phyloP scores from a whole-genome alignment of 2,888 invertebrate genomes.

The Phoronis australis region DNA sequence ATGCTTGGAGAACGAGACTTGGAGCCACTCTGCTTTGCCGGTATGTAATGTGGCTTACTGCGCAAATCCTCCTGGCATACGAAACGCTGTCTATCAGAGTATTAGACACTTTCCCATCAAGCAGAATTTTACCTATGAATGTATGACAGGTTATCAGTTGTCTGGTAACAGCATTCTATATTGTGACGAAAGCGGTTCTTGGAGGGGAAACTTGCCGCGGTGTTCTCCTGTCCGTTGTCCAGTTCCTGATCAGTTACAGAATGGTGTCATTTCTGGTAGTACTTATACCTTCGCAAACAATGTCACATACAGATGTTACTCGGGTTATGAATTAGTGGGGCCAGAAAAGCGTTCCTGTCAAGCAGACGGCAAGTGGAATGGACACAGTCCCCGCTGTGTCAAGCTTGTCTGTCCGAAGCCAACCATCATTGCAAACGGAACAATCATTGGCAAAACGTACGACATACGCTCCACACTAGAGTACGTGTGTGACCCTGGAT shows the following conservation, averaged over 20 bases:
- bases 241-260: not conserved
- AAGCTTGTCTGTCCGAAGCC: slow-evolving; percentile 28
- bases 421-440: slow-evolving; percentile 51
- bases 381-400: not conserved
- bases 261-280: not conserved
- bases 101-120: slow-evolving; percentile 36
- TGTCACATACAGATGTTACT: not conserved
- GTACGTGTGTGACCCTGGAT: slow-evolving; percentile 38
- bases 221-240: not conserved
- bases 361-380: not conserved
- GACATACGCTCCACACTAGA: slow-evolving; percentile 26
- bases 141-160: slow-evolving; percentile 21
- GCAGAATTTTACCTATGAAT: slow-evolving; percentile 21
- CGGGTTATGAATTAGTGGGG: not conserved
- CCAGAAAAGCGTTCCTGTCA: not conserved
- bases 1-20: too few relatives aligned
- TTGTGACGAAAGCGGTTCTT: not conserved
- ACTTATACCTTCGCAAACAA: not conserved
- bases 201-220: not conserved
- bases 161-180: not conserved
- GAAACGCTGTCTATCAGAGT: too few relatives aligned
- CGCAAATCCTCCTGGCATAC: too few relatives aligned
- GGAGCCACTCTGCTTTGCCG: too few relatives aligned
- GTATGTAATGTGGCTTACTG: too few relatives aligned
- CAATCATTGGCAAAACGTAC: slow-evolving; percentile 34